Evolutionary conservation across 1,140 invertebrate species (phyloP), one percentile per base, ranked within the genome.

Genomic region (Cyclina sinensis): DNA sequence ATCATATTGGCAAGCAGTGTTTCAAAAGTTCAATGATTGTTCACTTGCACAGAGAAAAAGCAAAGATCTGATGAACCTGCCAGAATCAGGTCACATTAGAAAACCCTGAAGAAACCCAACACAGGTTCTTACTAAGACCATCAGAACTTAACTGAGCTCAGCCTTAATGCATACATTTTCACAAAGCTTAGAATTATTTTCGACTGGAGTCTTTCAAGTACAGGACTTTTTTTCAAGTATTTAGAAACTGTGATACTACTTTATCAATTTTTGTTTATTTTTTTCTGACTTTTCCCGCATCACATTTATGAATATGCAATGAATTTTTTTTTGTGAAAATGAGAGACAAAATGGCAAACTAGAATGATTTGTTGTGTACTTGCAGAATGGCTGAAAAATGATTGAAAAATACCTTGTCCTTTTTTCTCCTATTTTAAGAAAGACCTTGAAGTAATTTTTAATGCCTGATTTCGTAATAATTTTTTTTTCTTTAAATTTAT

Each of bases 141-240:
- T 65, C 59, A 65, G 30, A 16, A 37, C 65, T 70, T 70, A 37
- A 32, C 37, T 16, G 27, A 70, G 14, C 37, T 14, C 30, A 70
- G 24, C 65, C 65, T 70, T 70, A 37, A 37, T 70, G 30, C 32
- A 9, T 70, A 16, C 35, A 37, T 37, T 37, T 70, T 37, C 74
- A 51, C 39, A 51, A 78, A 78, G 21, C 43, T 30, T 74, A 74
- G 37, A 48, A 78, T 78, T 78, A 78, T 78, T 54, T 78, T 78
- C 48, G 74, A 57, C 4, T 9, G 74, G 74, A 51, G 74, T 78
- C 74, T 78, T 78, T 78, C 74, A 78, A n/a, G 21, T 54, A 78
- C n/a, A 51, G 43, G 46, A 78, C 74, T 78, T 48, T 78, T n/a
- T 78, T 78, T 78, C 74, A 78, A 78, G 74, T 78, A 78, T 78